Evolutionary conservation across 2,888 invertebrate species (phyloP), one percentile per base, ranked within the genome.

Genomic region (Clanis bilineata): DNA sequence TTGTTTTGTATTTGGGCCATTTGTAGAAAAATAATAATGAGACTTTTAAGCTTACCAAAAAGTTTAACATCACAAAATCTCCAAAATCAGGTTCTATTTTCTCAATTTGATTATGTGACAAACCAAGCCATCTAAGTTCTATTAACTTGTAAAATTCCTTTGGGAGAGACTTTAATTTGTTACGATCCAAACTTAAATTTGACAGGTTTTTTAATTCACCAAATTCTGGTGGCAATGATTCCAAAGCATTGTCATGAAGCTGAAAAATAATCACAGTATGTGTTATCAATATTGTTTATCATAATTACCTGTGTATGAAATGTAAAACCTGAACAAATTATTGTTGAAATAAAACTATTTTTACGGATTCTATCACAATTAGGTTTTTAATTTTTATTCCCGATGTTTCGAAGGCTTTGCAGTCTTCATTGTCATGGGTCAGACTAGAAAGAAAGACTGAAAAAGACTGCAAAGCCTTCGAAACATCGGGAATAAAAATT

Each of bases 241-340:
- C 93, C 74, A 98, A 83, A 54, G 94, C 94, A 92, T 98, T 98
- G 83, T 97, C 96, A 86, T 97, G 97, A 56, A 97, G 91, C 97
- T 98, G 82, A 47, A 84, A 79, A 57, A 18, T 58, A 61, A 71
- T 56, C 9, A 23, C n/a, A 1, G 25, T 55, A 54, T 51, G 2
- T 15, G 0, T 9, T 36, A 12, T 36, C 9, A 36, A 36, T 36
- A 36, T 36, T 36, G 9, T 36, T 1, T 36, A 36, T 12, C 12
- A 36, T 36, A 36, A n/a, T 36, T 36, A 36, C 3, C 25, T 3
- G 25, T 25, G 25, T 3, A 6, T 25, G 6, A n/a, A n/a, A n/a
- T n/a, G n/a, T n/a, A n/a, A n/a, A n/a, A n/a, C n/a, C n/a, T n/a
- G n/a, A n/a, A n/a, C n/a, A n/a, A n/a, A n/a, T n/a, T n/a, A n/a